A percentile compares a stretch with the other conserved stretches of the same genome.
Conservation (phyloP, 1,140 invertebrate species). For the Bathynomus jamesi region DNA sequence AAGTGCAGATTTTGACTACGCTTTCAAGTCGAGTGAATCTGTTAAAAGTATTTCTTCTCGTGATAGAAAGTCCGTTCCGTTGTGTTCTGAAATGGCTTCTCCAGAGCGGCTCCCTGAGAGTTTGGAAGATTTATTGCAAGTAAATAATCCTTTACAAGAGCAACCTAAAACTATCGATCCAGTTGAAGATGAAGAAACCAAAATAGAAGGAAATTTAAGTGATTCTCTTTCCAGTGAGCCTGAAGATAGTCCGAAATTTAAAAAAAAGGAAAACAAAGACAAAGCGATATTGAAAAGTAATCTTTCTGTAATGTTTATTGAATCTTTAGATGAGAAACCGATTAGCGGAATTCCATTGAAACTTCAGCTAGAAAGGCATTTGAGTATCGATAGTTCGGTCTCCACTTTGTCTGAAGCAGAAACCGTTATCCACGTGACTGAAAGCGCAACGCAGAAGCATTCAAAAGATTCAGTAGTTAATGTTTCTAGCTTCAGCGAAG, state of each 20-base stretch:
- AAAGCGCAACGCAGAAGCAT: background rate
- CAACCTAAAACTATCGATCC: too few relatives aligned
- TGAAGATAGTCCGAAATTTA: too few relatives aligned
- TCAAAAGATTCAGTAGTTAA: background rate
- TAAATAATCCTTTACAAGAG: too few relatives aligned
- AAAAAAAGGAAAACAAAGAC: background rate
- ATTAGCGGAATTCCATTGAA: slow-evolving; percentile 17
- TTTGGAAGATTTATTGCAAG: too few relatives aligned
- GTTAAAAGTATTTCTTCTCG: too few relatives aligned
- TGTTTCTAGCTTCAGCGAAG: background rate
- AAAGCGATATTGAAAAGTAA: background rate
- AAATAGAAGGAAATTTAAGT: too few relatives aligned
- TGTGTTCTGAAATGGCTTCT: too few relatives aligned
- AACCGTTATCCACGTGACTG: slow-evolving; percentile 30
- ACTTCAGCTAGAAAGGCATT: slow-evolving; percentile 30
- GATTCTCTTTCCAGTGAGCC: too few relatives aligned
- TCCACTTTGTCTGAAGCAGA: slow-evolving; percentile 34
- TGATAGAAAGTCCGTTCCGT: too few relatives aligned
- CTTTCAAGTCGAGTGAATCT: background rate
- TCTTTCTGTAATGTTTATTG: background rate
- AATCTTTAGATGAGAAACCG: background rate
- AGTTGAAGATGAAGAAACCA: too few relatives aligned
- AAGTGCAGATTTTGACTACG: background rate
- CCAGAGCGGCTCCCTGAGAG: too few relatives aligned
- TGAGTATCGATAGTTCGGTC: slow-evolving; percentile 35